Evolutionary conservation across 2,888 invertebrate genomes (phyloP).

Genomic region (Hedya salicella): DNA sequence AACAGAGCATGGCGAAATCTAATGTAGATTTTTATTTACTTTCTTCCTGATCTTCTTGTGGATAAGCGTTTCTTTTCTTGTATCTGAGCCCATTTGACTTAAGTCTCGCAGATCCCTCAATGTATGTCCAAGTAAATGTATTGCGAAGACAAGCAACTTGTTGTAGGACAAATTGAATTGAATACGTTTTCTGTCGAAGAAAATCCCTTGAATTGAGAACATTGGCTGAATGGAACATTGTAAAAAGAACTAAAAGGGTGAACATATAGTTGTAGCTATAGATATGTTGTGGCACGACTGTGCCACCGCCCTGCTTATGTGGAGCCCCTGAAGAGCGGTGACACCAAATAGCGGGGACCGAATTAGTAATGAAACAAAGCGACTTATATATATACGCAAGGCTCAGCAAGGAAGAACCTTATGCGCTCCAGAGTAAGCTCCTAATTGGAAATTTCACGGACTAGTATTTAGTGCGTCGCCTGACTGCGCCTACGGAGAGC

Average conservation of each 20-base stretch:
- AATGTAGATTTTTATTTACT: too few relatives aligned
- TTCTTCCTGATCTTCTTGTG: too few relatives aligned
- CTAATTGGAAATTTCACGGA: conserved; percentile 70
- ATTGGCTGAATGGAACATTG: conserved; percentile 20
- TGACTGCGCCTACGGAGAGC: conserved; percentile 70
- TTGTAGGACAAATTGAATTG: conserved; percentile 42
- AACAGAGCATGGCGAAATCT: too few relatives aligned
- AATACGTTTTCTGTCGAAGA: conserved; percentile 45
- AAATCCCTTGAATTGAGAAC: conserved; percentile 42
- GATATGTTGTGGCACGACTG: conserved; percentile 21
- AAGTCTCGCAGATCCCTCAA: conserved; percentile 5
- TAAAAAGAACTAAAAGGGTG: conserved; percentile 20
- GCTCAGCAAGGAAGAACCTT: conserved; percentile 69
- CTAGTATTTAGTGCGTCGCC: conserved; percentile 66
- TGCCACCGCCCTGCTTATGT: conserved; percentile 69
- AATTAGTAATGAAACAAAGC: conserved; percentile 79
- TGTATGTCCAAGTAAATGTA: conserved; percentile 32
- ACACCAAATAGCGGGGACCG: conserved; percentile 81
- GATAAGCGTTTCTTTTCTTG: too few relatives aligned
- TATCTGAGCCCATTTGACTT: not conserved
- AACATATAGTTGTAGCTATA: conserved; percentile 9
- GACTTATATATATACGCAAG: conserved; percentile 66
- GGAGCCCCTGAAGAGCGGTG: conserved; percentile 74
- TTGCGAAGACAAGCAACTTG: conserved; percentile 27
- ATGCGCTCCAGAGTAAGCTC: conserved; percentile 70